These are phyloP conservation scores for Toxotes jaculatrix DNA, from an alignment of 2,113 vertebrate species.

Conservation along the genomic window DNA sequence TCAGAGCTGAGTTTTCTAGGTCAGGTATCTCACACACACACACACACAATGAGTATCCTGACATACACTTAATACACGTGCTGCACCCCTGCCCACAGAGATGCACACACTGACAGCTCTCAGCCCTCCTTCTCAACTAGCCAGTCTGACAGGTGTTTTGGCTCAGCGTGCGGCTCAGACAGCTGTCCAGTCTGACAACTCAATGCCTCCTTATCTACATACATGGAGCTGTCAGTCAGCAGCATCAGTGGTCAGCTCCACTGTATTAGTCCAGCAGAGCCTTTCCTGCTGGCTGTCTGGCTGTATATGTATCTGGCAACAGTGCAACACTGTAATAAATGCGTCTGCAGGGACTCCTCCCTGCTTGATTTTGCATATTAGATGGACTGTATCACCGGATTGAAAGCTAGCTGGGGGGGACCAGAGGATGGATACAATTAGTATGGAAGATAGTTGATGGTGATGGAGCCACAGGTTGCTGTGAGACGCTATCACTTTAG, in stretches of 20 bases:
- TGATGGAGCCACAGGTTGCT: conserved; percentile 45
- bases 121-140: conserved; percentile 26
- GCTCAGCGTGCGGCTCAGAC: conserved; percentile 43
- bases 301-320: conserved; percentile 29
- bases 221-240: conserved; percentile 63
- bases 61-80: conserved; percentile 28
- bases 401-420: conserved; percentile 11
- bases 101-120: conserved; percentile 48
- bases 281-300: conserved; percentile 7
- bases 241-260: conserved; percentile 31
- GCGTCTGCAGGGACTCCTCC: conserved; percentile 21
- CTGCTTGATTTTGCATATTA: conserved; percentile 32
- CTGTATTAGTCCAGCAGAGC: conserved; percentile 21
- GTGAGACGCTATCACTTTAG: conserved; percentile 26
- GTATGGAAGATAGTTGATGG: conserved; percentile 41
- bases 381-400: conserved; percentile 30
- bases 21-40: conserved; percentile 40
- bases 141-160: conserved; percentile 64
- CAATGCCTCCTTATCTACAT: conserved; percentile 65
- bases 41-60: conserved; percentile 33
- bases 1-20: conserved; percentile 62
- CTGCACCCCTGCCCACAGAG: conserved; percentile 26
- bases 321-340: conserved; percentile 31
- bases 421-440: conserved; percentile 34
- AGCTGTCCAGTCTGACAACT: conserved; percentile 63